Evolutionary conservation across 2,113 vertebrate genomes (phyloP).

Genomic region (Tyto alba): DNA sequence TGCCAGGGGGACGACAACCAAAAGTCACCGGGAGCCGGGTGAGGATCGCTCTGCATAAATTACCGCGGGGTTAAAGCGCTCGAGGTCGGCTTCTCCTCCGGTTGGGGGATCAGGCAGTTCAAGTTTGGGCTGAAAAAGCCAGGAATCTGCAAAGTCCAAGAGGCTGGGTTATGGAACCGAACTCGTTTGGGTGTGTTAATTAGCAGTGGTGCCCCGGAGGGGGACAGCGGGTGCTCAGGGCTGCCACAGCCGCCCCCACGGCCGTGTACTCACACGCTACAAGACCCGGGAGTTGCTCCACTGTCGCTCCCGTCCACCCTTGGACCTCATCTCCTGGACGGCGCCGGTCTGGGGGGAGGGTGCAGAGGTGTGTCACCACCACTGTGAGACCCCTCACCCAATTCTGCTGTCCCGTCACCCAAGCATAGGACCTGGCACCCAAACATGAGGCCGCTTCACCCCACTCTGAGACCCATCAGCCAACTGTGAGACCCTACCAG

Average conservation of each 20-base stretch:
- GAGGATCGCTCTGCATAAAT: conserved; percentile 32
- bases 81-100: neutral
- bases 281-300: conserved; percentile 75
- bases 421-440: neutral
- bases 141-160: conserved; percentile 1
- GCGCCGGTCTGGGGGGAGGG: conserved; percentile 74
- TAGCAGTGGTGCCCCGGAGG: accelerated
- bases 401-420: neutral
- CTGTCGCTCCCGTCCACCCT: conserved; percentile 77
- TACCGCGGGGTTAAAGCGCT: neutral
- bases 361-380: accelerated
- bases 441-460: neutral
- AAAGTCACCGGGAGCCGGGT: neutral
- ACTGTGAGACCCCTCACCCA: accelerated
- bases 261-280: conserved; percentile 43
- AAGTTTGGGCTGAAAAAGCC: conserved; percentile 37
- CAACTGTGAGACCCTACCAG: neutral
- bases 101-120: neutral
- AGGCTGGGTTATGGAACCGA: accelerated
- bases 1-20: neutral
- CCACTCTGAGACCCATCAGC: neutral
- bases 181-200: accelerated
- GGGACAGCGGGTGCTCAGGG: accelerated
- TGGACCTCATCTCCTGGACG: conserved; percentile 89
- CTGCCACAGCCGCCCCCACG: accelerated